A percentile compares a stretch with the other conserved stretches of the same genome.
Conservation (phyloP, 2,888 invertebrate genomes). For the Ophion costatus region DNA sequence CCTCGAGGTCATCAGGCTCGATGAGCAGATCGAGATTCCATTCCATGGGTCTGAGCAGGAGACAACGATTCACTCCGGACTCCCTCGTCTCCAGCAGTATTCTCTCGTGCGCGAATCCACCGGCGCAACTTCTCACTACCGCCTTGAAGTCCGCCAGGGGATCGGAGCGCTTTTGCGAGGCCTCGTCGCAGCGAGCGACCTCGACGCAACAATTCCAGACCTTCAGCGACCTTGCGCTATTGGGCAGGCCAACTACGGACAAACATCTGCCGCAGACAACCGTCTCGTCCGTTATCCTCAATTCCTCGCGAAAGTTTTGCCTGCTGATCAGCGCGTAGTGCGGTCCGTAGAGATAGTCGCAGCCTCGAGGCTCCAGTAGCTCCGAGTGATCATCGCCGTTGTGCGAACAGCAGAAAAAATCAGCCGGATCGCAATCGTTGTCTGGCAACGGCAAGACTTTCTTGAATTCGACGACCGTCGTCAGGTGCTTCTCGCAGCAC, state of each 20-base stretch:
- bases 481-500: constrained; percentile 76
- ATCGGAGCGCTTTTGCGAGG: constrained; percentile 63
- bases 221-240: constrained; percentile 73
- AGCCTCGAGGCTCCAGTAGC: constrained; percentile 72
- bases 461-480: constrained; percentile 72
- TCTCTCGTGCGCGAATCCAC: constrained; percentile 74
- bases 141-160: constrained; percentile 77
- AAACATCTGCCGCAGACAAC: constrained; percentile 78
- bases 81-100: constrained; percentile 76
- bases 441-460: constrained; percentile 79
- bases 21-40: constrained; percentile 76
- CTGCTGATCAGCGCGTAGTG: constrained; percentile 75
- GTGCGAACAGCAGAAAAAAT: constrained; percentile 81
- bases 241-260: constrained; percentile 73
- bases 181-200: constrained; percentile 66
- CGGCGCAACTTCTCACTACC: constrained; percentile 74
- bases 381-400: constrained; percentile 64
- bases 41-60: constrained; percentile 79
- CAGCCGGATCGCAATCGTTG: constrained; percentile 77
- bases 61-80: constrained; percentile 71
- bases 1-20: constrained; percentile 64
- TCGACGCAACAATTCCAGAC: constrained; percentile 80
- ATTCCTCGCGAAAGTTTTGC: constrained; percentile 69
- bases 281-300: constrained; percentile 71
- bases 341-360: constrained; percentile 78